Percentiles rank a stretch among this genome's conserved stretches.
phyloP scores from a whole-genome alignment of 2,113 vertebrate genomes.

The Lates calcarifer region DNA sequence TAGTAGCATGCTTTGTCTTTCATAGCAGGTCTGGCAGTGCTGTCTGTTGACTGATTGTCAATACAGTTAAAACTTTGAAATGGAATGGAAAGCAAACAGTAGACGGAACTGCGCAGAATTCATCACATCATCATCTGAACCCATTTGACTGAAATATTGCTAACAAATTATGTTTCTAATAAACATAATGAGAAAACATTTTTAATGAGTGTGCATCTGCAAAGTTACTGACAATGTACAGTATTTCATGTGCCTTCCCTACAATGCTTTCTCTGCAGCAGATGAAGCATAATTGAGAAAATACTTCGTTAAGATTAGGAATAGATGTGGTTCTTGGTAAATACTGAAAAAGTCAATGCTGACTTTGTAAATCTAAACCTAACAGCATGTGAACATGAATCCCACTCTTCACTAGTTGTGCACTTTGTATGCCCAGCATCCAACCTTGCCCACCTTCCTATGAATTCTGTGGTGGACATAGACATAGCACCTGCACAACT shows the following conservation, averaged over 20 bases:
- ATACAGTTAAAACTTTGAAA: not conserved
- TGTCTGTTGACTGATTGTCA: conserved; percentile 31
- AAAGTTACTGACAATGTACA: too few species aligned
- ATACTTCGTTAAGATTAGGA: not conserved
- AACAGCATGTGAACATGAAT: not conserved
- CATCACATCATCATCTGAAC: not conserved
- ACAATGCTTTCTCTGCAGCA: not conserved
- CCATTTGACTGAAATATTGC: not conserved
- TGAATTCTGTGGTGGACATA: too few species aligned
- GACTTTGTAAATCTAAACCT: not conserved
- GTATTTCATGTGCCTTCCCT: not conserved
- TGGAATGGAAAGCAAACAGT: conserved; percentile 7
- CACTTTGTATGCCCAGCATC: too few species aligned
- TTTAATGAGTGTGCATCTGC: too few species aligned
- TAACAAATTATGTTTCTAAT: not conserved
- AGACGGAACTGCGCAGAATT: not conserved
- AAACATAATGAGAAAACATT: not conserved
- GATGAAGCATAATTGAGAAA: not conserved
- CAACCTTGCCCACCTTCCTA: too few species aligned
- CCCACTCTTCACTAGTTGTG: too few species aligned
- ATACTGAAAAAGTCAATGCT: not conserved
- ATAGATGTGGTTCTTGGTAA: not conserved
- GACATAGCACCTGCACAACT: too few species aligned
- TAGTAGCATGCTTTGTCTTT: conserved; percentile 23
- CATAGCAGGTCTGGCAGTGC: conserved; percentile 9